phyloP scores from a whole-genome alignment of 2,113 vertebrate genomes.

The Sminthopsis crassicaudata region DNA sequence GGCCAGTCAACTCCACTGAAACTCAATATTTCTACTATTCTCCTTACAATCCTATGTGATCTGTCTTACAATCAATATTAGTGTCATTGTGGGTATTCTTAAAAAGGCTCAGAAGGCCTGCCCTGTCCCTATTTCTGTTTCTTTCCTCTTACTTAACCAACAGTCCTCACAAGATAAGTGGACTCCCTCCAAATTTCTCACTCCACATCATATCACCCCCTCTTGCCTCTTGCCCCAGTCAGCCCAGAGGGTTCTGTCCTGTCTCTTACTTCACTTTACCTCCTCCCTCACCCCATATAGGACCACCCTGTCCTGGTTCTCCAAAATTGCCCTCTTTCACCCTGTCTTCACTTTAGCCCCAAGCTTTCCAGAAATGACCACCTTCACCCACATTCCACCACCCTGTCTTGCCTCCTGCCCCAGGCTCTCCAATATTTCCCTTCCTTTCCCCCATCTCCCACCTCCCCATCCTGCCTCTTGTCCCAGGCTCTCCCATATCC shows the following conservation, averaged over 20 bases:
- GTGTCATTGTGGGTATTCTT: background rate
- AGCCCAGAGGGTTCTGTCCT: background rate
- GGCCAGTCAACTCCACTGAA: background rate
- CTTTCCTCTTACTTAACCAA: background rate
- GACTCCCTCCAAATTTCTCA: background rate
- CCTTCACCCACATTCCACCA: background rate
- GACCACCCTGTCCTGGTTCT: background rate
- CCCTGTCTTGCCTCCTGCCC: too few relatives aligned
- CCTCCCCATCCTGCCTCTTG: background rate
- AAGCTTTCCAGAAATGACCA: background rate
- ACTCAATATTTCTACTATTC: background rate
- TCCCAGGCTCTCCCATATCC: too few relatives aligned
- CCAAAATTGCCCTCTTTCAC: background rate
- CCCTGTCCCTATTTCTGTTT: background rate
- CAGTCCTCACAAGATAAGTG: background rate
- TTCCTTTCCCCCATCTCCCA: background rate
- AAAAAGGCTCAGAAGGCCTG: background rate
- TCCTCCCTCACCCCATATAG: constrained; percentile 10
- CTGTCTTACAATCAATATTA: background rate
- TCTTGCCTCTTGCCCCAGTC: background rate
- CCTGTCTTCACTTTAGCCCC: background rate
- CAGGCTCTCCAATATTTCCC: too few relatives aligned
- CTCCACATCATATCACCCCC: background rate
- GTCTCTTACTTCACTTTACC: constrained; percentile 11
- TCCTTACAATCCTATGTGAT: background rate